Base-by-base conservation (phyloP, 2,113 vertebrate species). In the Dolichallabes microphthalmus region DNA sequence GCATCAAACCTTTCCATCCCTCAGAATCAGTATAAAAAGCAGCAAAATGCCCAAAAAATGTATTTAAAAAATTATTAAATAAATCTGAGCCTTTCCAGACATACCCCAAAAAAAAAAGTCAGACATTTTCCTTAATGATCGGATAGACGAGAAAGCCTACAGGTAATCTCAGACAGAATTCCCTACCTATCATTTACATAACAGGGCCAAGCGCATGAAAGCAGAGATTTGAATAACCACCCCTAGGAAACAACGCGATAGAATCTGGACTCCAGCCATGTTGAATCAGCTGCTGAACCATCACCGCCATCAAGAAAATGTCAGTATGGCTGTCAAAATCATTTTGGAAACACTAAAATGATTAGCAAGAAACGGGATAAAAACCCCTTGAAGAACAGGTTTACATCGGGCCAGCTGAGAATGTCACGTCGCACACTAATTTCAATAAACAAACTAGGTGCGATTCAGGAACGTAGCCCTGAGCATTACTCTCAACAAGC, bases 391-490 rank as follows among this genome's bases (percentile, higher is more conserved):
- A 10, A 50, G 22, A 60, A 60, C 17, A 57, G 52, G 58, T 71
- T 81, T 60, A 27, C 57, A 27, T 84, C 35, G 71, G 32, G 27
- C 39, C 53, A 80, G 81, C 84, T 86, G 79, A 87, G 83, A 71
- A 45, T 61, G 75, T 63, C 32, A 58, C 8, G 68, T 50, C n/a
- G n/a, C 17, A 58, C 52, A 22, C 27, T 60, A 30, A 85, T 93
- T 91, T 92, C 76, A 88, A 82, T 91, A 92, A 90, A 90, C 89
- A 92, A 90, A 92, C 64, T 69, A 86, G 75, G 57, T 14, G 2
- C 14, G 77, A 79, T 25, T 58, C 27, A 83, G 79, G 61, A 64
- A 73, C 61, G 68, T 15, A 79, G 30, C 82, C 57, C 53, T 30
- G 53, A 58, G 35, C 35, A 2, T 27, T 50, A n/a, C 52, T 82